A percentile compares a stretch with the other conserved stretches of the same genome.
phyloP scores from a whole-genome alignment of 1,140 invertebrate species.

The Ceratitis capitata region DNA sequence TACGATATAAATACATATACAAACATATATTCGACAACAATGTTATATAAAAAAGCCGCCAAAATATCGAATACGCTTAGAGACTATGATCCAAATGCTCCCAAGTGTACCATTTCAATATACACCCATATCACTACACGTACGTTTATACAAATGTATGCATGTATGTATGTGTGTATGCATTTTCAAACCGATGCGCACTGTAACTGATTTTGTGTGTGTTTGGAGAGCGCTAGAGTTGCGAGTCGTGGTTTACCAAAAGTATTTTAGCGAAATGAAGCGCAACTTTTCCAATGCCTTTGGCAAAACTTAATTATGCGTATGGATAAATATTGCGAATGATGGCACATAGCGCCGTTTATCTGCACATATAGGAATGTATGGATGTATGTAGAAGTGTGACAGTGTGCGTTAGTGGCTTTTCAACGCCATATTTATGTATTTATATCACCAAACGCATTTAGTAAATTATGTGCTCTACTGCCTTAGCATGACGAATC shows the following conservation, averaged over 20 bases:
- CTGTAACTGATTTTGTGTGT: not conserved
- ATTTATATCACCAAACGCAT: not conserved
- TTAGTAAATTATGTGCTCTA: not conserved
- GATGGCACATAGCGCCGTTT: not conserved
- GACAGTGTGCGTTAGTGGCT: not conserved
- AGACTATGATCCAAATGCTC: not conserved
- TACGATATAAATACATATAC: not conserved
- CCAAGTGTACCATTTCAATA: not conserved
- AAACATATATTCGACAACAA: not conserved
- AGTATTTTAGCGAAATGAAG: conserved; percentile 14
- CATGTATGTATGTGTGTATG: not conserved
- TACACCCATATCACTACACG: not conserved
- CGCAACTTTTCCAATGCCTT: conserved; percentile 6
- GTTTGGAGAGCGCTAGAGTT: not conserved
- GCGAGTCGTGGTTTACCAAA: not conserved
- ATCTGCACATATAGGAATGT: not conserved
- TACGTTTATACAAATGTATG: too few species aligned
- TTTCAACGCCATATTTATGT: not conserved
- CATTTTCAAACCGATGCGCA: not conserved
- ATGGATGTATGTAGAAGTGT: too few species aligned
- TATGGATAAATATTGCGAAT: conserved; percentile 19
- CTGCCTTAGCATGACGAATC: too few species aligned
- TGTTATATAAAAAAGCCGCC: not conserved
- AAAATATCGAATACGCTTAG: not conserved
- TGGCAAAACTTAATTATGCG: conserved; percentile 22